Conservation (phyloP, 1,140 invertebrate genomes). For the Dolichoris vasculosae region DNA sequence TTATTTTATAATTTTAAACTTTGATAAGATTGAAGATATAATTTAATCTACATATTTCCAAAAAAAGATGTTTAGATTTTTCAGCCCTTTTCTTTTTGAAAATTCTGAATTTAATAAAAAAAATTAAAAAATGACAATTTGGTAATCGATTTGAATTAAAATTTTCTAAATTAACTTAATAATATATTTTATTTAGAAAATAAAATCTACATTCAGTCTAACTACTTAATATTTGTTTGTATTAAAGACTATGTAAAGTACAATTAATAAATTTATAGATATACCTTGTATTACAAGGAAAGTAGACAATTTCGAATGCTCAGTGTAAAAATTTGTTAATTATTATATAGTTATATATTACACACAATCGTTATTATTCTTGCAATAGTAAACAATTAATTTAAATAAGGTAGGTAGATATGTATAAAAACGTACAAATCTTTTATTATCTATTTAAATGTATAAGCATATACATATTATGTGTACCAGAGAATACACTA, state of each 20-base stretch:
- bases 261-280: not conserved
- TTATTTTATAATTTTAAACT: too few species aligned
- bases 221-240: not conserved
- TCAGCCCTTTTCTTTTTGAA: too few species aligned
- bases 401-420: constrained; percentile 45
- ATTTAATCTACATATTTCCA: too few species aligned
- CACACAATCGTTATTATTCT: constrained; percentile 43
- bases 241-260: not conserved
- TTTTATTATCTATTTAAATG: not conserved
- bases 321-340: constrained; percentile 59
- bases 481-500: not conserved
- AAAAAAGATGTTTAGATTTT: too few species aligned
- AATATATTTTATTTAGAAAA: too few species aligned
- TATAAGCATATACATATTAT: constrained; percentile 30
- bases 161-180: too few species aligned
- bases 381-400: constrained; percentile 38
- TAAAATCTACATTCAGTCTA: too few species aligned
- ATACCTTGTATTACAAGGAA: not conserved
- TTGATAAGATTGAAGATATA: too few species aligned
- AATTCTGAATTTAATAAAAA: too few species aligned
- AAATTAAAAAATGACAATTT: too few species aligned
- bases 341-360: constrained; percentile 60
- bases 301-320: constrained; percentile 19
- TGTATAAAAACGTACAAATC: constrained; percentile 9
- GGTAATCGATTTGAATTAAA: too few species aligned